Evolutionary conservation across 2,797 vertebrate species (phyloP), one percentile per base, ranked within the genome.

Genomic region (Phyllotis vaccarum): DNA sequence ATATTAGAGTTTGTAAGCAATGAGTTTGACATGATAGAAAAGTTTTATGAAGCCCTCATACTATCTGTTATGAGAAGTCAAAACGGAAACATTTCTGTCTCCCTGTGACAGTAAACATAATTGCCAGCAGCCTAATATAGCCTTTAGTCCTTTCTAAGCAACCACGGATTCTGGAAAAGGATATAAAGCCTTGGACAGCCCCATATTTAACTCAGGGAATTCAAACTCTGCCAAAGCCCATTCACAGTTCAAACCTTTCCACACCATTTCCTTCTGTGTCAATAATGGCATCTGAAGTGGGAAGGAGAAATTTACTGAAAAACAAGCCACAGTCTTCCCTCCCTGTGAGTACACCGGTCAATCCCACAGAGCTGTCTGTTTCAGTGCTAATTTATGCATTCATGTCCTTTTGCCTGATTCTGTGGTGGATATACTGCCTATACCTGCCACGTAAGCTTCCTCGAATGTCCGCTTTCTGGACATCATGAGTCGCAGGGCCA

Each of bases 281-380:
- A 92, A 22, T 94, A 90, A 96, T 92, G 93, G 89, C 68, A 90
- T 94, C 70, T 94, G 78, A 90, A 95, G 86, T 40, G 83, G 52
- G 85, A 96, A 92, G 85, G 34, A 91, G 70, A 87, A 80, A 79
- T 86, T 79, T 83, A 76, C 62, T 60, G 66, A 72, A 86, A 97
- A 92, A 43, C 64, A 56, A 80, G 78, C 66, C 27, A 56, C 6
- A 21, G 34, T 27, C 49, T 40, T 52, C 24, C 40, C 62, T 46
- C 54, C 85, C 80, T 29, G 54, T 56, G 29, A 96, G 68, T 78
- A 76, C 83, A 60, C 70, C 22, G 81, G 89, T 62, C 89, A 83
- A 1, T 40, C 81, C n/a, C 87, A 68, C 91, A 2, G 24, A 40
- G 49, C 58, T 94, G 66, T 88, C 87, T 52, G 70, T n/a, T 86